A percentile compares a stretch with the other conserved stretches of the same genome.
Conservation (phyloP, 2,113 vertebrate species). For the Mirza zaza region DNA sequence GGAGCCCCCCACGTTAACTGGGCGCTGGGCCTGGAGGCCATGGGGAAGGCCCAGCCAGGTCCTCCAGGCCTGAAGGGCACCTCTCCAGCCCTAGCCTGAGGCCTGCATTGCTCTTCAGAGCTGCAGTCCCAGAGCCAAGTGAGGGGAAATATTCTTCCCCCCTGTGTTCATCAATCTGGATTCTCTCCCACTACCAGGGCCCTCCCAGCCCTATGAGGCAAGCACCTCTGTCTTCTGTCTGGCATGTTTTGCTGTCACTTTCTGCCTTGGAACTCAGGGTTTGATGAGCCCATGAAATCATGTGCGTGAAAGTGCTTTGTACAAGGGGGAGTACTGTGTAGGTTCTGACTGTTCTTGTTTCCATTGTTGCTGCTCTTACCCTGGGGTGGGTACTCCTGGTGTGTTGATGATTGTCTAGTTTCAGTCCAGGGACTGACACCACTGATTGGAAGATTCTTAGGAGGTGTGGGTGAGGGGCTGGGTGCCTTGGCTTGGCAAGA, state of each 20-base stretch:
- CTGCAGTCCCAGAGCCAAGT: constrained; percentile 43
- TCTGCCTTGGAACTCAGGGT: constrained; percentile 20
- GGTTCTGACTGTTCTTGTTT: background rate
- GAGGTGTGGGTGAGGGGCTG: background rate
- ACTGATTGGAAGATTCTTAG: constrained; percentile 33
- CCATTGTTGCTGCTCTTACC: background rate
- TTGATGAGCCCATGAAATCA: background rate
- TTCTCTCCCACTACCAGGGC: background rate
- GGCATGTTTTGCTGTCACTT: constrained; percentile 30
- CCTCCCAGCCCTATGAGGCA: background rate
- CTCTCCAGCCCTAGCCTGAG: constrained; percentile 6
- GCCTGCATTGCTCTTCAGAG: constrained; percentile 8
- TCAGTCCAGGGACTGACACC: background rate
- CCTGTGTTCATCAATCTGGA: background rate
- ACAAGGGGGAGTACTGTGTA: background rate
- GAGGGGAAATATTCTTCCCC: constrained; percentile 31
- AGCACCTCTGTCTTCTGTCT: constrained; percentile 31
- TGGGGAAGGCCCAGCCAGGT: background rate
- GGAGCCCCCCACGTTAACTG: constrained; percentile 65
- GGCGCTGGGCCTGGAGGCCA: constrained; percentile 53
- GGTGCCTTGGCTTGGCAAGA: background rate
- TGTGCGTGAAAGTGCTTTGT: constrained; percentile 27
- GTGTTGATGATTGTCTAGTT: background rate
- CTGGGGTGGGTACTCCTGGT: background rate
- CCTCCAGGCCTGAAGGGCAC: constrained; percentile 14